Evolutionary conservation across 1,140 invertebrate species (phyloP).

Genomic region (Nasonia giraulti): DNA sequence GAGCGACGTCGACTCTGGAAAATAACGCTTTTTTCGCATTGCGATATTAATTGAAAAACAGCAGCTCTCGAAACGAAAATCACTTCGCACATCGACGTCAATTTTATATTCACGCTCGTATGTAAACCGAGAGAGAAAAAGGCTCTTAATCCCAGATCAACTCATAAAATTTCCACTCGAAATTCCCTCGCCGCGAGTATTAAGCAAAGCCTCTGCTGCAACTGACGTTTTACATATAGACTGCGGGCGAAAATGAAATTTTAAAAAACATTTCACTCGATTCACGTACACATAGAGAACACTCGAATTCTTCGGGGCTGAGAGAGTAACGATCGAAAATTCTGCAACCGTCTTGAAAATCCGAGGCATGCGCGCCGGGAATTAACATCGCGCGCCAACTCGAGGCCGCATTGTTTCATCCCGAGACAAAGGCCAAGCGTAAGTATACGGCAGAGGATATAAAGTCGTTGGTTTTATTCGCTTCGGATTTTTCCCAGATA

Average conservation of each 20-base stretch:
- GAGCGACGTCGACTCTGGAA: too few relatives aligned
- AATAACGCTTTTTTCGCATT: too few relatives aligned
- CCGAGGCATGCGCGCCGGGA: neutral
- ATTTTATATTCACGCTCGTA: too few relatives aligned
- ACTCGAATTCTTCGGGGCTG: neutral
- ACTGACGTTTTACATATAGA: neutral
- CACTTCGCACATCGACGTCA: too few relatives aligned
- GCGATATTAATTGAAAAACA: too few relatives aligned
- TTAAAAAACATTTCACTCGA: neutral
- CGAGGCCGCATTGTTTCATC: neutral
- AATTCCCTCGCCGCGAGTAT: neutral
- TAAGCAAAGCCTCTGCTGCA: neutral
- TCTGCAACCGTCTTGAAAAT: neutral
- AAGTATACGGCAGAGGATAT: neutral
- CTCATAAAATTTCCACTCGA: neutral
- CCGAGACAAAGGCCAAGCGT: neutral
- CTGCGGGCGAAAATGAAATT: neutral
- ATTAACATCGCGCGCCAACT: constrained; percentile 3
- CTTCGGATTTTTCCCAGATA: neutral
- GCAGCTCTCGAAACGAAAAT: too few relatives aligned
- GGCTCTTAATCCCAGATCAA: neutral
- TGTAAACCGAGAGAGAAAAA: neutral
- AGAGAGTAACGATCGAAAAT: constrained; percentile 4
- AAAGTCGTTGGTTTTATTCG: neutral
- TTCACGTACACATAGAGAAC: too few relatives aligned